These are phyloP conservation scores for Rhea americana DNA, from an alignment of 2,113 vertebrate genomes.

Conservation along the genomic window DNA sequence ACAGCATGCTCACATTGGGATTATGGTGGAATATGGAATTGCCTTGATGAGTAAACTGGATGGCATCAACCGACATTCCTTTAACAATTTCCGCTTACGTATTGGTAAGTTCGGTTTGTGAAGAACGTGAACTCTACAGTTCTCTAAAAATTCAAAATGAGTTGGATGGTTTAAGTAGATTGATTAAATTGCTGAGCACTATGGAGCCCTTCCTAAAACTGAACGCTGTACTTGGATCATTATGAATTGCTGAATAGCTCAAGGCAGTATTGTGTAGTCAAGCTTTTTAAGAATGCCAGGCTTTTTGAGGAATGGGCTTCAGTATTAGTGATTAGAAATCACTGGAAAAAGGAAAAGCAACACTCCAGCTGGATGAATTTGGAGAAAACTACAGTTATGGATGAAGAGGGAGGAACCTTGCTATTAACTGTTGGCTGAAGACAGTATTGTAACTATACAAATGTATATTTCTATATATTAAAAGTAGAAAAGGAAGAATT, in stretches of 20 bases:
- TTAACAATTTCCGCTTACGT: conserved; percentile 93
- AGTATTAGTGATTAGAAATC: background rate
- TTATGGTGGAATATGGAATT: conserved; percentile 95
- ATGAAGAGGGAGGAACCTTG: background rate
- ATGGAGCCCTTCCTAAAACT: background rate
- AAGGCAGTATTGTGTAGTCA: background rate
- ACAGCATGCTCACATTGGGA: conserved; percentile 92
- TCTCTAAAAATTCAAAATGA: rapidly evolving
- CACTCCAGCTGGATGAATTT: background rate
- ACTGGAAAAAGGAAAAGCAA: background rate
- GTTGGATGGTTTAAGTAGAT: background rate
- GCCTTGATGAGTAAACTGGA: conserved; percentile 95
- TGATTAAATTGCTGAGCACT: background rate
- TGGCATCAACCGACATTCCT: conserved; percentile 97
- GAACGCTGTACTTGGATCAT: rapidly evolving
- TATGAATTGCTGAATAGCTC: background rate
- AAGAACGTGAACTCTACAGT: rapidly evolving
- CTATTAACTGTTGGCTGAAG: background rate
- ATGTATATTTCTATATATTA: background rate
- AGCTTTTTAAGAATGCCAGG: background rate
- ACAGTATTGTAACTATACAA: background rate
- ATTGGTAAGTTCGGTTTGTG: conserved; percentile 82
- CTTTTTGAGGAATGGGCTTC: background rate
- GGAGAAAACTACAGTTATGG: background rate
- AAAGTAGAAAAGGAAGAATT: background rate